Evolutionary conservation across 2,888 invertebrate species (phyloP).

Genomic region (Tipula lateralis): DNA sequence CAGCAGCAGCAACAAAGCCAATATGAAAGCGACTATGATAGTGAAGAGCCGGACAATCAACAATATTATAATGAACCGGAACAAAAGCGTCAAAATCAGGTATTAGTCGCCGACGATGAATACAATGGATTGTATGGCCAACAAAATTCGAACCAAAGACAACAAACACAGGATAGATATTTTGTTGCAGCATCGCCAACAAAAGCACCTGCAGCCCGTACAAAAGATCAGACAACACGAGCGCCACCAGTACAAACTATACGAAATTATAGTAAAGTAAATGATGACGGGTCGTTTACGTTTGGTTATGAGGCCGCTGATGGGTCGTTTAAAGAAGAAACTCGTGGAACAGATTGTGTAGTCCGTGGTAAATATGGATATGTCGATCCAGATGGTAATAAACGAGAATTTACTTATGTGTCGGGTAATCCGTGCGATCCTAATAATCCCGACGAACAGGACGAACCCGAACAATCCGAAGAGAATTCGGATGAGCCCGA

Average conservation of each 20-base stretch:
- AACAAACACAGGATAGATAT: constrained; percentile 36
- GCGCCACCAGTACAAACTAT: constrained; percentile 76
- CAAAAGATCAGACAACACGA: constrained; percentile 57
- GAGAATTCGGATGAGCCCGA: constrained; percentile 58
- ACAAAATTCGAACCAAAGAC: constrained; percentile 36
- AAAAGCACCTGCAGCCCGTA: constrained; percentile 46
- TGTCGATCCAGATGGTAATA: constrained; percentile 80
- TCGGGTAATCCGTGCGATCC: constrained; percentile 83
- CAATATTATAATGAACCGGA: constrained; percentile 47
- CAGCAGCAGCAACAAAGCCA: constrained; percentile 33
- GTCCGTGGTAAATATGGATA: constrained; percentile 84
- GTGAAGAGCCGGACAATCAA: constrained; percentile 49
- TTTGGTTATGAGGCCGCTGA: constrained; percentile 72
- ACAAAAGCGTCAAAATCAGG: constrained; percentile 38
- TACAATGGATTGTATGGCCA: constrained; percentile 52
- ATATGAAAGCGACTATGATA: constrained; percentile 47
- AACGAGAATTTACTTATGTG: constrained; percentile 79
- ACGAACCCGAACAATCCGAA: constrained; percentile 51
- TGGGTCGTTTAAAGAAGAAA: constrained; percentile 82
- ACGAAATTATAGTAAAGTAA: constrained; percentile 73
- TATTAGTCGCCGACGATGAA: constrained; percentile 48
- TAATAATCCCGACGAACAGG: constrained; percentile 65
- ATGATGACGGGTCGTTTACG: constrained; percentile 58
- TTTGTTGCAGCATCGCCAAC: constrained; percentile 37
- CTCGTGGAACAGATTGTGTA: constrained; percentile 78